A percentile compares a stretch with the other conserved stretches of the same genome.
Evolutionary conservation across 1,140 invertebrate genomes (phyloP).

Genomic region (Dreissena polymorpha): DNA sequence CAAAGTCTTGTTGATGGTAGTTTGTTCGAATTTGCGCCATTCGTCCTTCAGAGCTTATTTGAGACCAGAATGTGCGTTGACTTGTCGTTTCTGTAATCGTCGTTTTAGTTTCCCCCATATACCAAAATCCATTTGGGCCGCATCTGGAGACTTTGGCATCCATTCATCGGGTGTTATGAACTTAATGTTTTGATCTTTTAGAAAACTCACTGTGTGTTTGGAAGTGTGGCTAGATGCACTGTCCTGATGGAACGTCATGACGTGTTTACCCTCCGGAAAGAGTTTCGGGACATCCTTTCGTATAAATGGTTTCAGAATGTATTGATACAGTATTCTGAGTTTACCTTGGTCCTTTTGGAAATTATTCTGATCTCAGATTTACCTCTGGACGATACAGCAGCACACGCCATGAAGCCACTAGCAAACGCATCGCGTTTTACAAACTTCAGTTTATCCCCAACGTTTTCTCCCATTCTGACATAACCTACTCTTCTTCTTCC

Average conservation of each 20-base stretch:
- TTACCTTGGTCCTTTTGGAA: too few relatives aligned
- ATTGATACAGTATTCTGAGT: slow-evolving; percentile 13
- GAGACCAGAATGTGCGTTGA: too few relatives aligned
- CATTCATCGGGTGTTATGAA: background rate
- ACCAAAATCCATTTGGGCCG: slow-evolving; percentile 12
- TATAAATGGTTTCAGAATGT: slow-evolving; percentile 11
- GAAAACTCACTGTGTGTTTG: background rate
- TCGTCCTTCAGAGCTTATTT: too few relatives aligned
- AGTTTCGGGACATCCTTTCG: slow-evolving; percentile 6
- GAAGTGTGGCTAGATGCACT: slow-evolving; percentile 24
- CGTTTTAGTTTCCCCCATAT: slow-evolving; percentile 1
- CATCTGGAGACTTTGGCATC: too few relatives aligned
- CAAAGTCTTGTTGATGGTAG: too few relatives aligned
- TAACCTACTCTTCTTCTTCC: too few relatives aligned
- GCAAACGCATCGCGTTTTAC: too few relatives aligned
- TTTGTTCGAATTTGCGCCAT: too few relatives aligned
- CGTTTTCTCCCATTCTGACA: too few relatives aligned
- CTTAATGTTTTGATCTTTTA: background rate
- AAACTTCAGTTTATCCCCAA: too few relatives aligned
- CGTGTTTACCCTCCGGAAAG: background rate
- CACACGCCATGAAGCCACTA: too few relatives aligned
- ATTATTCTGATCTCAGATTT: background rate
- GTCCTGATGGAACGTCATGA: slow-evolving; percentile 15
- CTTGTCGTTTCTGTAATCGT: background rate
- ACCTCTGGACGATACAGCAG: background rate